Evolutionary conservation across 2,888 invertebrate species (phyloP).

Genomic region (Lathronympha strigana): DNA sequence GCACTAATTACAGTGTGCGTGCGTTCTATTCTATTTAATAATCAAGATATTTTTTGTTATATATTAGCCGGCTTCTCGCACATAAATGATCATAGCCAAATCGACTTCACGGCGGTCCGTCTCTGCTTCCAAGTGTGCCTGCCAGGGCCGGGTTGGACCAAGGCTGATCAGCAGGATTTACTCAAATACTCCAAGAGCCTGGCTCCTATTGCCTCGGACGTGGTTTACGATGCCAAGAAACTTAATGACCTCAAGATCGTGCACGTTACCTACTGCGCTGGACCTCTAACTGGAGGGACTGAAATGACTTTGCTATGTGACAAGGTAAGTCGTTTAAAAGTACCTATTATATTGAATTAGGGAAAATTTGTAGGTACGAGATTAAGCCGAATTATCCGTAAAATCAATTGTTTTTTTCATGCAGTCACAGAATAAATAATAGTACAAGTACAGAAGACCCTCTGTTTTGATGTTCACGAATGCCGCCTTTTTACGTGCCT

Average conservation of each 20-base stretch:
- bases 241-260: conserved; percentile 93
- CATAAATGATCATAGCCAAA: conserved; percentile 89
- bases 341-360: background rate
- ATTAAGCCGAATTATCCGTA: too few relatives aligned
- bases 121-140: conserved; percentile 96
- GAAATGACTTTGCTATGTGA: conserved; percentile 94
- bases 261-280: conserved; percentile 91
- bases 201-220: conserved; percentile 90
- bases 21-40: too few relatives aligned
- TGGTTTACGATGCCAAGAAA: conserved; percentile 95
- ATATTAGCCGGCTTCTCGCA: conserved; percentile 86
- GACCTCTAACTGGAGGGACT: conserved; percentile 90
- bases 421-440: too few relatives aligned
- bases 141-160: conserved; percentile 31
- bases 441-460: too few relatives aligned
- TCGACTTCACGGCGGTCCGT: conserved; percentile 93
- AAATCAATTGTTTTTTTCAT: too few relatives aligned
- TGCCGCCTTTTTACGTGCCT: too few relatives aligned
- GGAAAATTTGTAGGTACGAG: too few relatives aligned
- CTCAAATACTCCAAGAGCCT: conserved; percentile 41
- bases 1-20: too few relatives aligned
- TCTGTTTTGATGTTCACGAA: too few relatives aligned
- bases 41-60: background rate
- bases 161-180: conserved; percentile 41
- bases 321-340: conserved; percentile 80